Percentiles rank a stretch among this genome's conserved stretches.
phyloP scores from a whole-genome alignment of 2,113 vertebrate species.

The Eulemur macaco region DNA sequence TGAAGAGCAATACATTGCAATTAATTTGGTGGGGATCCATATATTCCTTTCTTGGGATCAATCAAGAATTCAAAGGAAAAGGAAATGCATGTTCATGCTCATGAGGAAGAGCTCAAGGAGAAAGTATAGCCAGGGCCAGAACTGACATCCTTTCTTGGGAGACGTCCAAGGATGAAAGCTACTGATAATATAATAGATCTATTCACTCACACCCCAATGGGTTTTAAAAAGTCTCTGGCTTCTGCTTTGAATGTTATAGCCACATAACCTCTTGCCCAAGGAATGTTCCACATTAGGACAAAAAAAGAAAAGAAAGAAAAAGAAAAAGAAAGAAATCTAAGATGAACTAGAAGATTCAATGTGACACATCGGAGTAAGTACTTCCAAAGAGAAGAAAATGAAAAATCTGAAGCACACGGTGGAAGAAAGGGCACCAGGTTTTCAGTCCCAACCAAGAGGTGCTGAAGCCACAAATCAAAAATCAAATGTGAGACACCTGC shows the following conservation, averaged over 20 bases:
- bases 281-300: background rate
- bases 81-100: rapidly evolving
- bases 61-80: background rate
- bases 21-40: background rate
- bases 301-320: too few relatives aligned
- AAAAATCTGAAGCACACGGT: background rate
- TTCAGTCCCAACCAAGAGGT: background rate
- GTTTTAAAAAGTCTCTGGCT: background rate
- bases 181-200: background rate
- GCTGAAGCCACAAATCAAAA: background rate
- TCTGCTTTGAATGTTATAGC: background rate
- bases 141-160: background rate
- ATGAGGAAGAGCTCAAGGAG: background rate
- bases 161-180: background rate
- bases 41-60: background rate
- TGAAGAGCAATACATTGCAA: background rate
- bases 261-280: background rate
- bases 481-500: rapidly evolving
- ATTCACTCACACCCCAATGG: background rate
- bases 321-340: background rate
- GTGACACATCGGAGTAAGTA: background rate
- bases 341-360: background rate
- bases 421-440: background rate
- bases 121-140: background rate
- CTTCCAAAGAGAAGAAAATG: background rate